Evolutionary conservation across 1,140 invertebrate genomes (phyloP), one percentile per base, ranked within the genome.

Genomic region (Tetragnatha versicolor): DNA sequence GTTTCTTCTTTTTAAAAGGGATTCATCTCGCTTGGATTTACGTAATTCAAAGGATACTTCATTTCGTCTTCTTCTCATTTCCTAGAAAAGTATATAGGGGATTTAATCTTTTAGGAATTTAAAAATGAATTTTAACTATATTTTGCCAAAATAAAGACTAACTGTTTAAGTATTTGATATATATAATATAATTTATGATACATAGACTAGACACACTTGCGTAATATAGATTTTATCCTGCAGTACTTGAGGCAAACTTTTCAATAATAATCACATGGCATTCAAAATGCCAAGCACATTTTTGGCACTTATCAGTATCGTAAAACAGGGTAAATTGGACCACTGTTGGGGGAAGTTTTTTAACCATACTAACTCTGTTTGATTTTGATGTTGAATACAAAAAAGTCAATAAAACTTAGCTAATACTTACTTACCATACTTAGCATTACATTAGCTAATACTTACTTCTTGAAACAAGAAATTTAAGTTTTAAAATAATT

Each of bases 21-120:
- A 95, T 83, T 99, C 96, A 87, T 99, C 96, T 84, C 97, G 94
- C 51, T 94, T 93, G 6, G 92, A 91, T 88, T 98, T 99, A 17
- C 98, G 88, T 7, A 99, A 87, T 82, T 97, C 93, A 12, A 98
- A 91, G 9, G 91, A 93, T 25, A 94, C 89, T 85, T 98, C 95
- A 82, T 90, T 92, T 78, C 97, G 89, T 77, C 95, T 90, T 81
- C 95, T 89, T 72, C 97, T 90, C 85, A 97, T 91, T 82, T 96
- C 94, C 79, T 80, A 45, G 39, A 79, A 47, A 63, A 37, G 27
- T 1, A 1, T 10, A 55, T 10, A 20, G 27, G 27, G 27, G 12
- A 20, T 4, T 55, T 17, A 12, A 22, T 25, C 4, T 20, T 20
- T 3, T 20, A 55, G 12, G 12, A 55, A 2, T 12, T 55, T 17